Evolutionary conservation across 2,797 vertebrate genomes (phyloP), one percentile per base, ranked within the genome.

Genomic region (Hippoglossus hippoglossus): DNA sequence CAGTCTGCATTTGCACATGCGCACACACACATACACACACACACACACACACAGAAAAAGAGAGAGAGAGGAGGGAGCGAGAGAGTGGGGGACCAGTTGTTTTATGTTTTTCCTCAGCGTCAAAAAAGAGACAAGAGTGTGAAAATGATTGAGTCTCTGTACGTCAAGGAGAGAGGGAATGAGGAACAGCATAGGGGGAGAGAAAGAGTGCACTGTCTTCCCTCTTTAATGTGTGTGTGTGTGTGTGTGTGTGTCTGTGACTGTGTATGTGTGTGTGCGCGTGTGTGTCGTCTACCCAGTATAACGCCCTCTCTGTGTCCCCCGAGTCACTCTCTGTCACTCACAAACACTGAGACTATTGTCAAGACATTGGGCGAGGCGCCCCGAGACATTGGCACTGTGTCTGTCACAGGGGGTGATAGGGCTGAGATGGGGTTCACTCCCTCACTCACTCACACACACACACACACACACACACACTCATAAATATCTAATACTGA

Each of bases 341-440:
- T 91, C 88, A 90, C 89, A 91, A 87, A 94, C 93, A 94, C 91
- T 90, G 90, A 91, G 80, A 85, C 89, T 91, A 93, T 95, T 94
- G 94, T 94, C 89, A 88, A 87, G 89, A 88, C 83, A 62, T 81
- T 89, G 89, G 90, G 58, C 79, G 81, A 88, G 66, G 81, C 57
- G 86, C 88, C 90, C 89, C 80, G 72, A 91, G 89, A 93, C 93
- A 87, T 93, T 91, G 89, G 70, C 87, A 91, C 86, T 87, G 88
- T 91, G 87, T 91, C 82, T 93, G 88, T 91, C 90, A 93, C 74
- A 49, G 86, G 87, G 81, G 90, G 90, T 86, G 89, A 92, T 82
- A 79, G 91, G 87, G 84, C 87, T 77, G 81, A 64, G 79, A 84
- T 62, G 81, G 83, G 79, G 87, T 79, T 86, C 80, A 81, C 77